Evolutionary conservation across 2,888 invertebrate genomes (phyloP).

Genomic region (Athalia rosae): DNA sequence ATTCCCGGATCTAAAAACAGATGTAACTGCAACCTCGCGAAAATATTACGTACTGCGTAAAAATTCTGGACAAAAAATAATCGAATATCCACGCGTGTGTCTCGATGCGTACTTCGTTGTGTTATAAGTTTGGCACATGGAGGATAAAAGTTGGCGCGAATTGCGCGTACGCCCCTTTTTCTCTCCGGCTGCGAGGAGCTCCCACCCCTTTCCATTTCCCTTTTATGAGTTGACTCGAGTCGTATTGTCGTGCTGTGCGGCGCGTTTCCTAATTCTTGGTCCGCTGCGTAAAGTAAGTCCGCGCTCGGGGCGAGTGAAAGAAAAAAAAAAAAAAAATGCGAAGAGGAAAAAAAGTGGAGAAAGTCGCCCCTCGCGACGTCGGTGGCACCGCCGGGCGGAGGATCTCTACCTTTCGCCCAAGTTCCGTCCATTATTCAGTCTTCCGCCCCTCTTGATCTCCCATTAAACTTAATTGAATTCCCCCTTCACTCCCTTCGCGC

Average conservation of each 20-base stretch:
- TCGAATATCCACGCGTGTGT: too few species aligned
- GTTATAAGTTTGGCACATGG: neutral
- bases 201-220: neutral
- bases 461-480: slow-evolving; percentile 78
- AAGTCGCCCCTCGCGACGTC: neutral
- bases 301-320: neutral
- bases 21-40: too few species aligned
- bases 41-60: too few species aligned
- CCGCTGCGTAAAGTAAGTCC: slow-evolving; percentile 29
- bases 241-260: slow-evolving; percentile 24
- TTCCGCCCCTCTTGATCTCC: slow-evolving; percentile 65
- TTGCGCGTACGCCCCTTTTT: neutral
- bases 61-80: too few species aligned
- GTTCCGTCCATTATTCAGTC: slow-evolving; percentile 45
- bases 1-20: too few species aligned
- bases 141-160: neutral
- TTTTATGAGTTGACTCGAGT: neutral
- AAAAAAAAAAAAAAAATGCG: neutral
- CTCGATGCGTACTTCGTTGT: too few species aligned
- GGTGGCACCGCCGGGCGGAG: too few species aligned
- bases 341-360: neutral
- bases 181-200: neutral
- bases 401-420: slow-evolving; percentile 23
- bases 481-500: slow-evolving; percentile 59
- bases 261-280: slow-evolving; percentile 42